These are phyloP conservation scores for Aporrectodea caliginosa DNA, from an alignment of 1,140 invertebrate genomes.

Conservation along the genomic window DNA sequence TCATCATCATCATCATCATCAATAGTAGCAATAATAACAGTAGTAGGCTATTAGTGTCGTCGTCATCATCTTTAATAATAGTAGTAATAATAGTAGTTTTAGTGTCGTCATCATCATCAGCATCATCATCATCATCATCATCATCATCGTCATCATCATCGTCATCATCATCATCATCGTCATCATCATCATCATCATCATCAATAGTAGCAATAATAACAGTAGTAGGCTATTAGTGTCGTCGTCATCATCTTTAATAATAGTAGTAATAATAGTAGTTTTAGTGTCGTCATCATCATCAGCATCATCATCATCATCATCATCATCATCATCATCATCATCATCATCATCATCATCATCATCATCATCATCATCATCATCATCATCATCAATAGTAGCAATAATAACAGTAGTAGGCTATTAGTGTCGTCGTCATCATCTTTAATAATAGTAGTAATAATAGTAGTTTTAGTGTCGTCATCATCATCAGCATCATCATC, in stretches of 20 bases:
- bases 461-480: no score
- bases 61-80: background rate
- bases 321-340: background rate
- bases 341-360: constrained; percentile 2
- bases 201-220: background rate
- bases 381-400: constrained; percentile 2
- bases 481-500: background rate
- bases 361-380: constrained; percentile 3
- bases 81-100: background rate
- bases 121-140: constrained; percentile 2
- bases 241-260: background rate
- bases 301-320: background rate
- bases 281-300: background rate
- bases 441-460: no score
- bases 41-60: background rate
- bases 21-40: background rate
- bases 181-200: background rate
- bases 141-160: background rate
- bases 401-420: no score
- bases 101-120: background rate
- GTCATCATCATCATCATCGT: background rate
- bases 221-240: background rate
- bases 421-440: no score
- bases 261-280: background rate
- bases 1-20: constrained; percentile 2